These are phyloP conservation scores for Protodeltote pygarga DNA, from an alignment of 2,888 invertebrate species.

Conservation along the genomic window DNA sequence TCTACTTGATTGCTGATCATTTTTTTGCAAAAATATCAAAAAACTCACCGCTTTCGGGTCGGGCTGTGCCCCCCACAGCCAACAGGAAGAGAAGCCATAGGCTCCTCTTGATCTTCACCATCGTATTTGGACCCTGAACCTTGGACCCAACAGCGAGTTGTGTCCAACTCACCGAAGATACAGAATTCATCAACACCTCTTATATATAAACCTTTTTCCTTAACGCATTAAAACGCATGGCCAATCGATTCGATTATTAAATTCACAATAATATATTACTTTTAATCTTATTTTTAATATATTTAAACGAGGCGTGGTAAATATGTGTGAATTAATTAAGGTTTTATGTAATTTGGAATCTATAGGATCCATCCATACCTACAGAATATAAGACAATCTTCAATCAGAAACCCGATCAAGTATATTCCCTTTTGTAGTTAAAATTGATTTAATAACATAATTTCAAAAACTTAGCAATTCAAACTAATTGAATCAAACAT, in stretches of 20 bases:
- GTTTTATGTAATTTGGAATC: constrained; percentile 11
- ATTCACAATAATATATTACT: constrained; percentile 55
- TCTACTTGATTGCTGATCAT: too few species aligned
- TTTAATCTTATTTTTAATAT: constrained; percentile 60
- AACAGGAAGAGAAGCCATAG: constrained; percentile 52
- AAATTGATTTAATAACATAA: too few species aligned
- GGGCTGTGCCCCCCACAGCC: constrained; percentile 39
- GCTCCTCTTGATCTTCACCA: constrained; percentile 52
- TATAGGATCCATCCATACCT: too few species aligned
- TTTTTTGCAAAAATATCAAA: too few species aligned
- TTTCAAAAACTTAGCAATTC: too few species aligned
- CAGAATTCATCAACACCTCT: background rate
- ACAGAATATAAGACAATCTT: too few species aligned
- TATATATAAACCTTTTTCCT: constrained; percentile 64
- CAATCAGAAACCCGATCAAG: too few species aligned
- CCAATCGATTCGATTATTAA: constrained; percentile 76
- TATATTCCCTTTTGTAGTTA: too few species aligned
- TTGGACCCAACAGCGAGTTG: constrained; percentile 62
- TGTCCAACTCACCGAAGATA: constrained; percentile 69
- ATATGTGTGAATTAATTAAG: constrained; percentile 43
- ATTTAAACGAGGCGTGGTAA: constrained; percentile 61
- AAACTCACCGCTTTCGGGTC: constrained; percentile 51
- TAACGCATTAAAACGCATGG: constrained; percentile 66
- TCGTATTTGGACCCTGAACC: constrained; percentile 40
- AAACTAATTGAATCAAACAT: too few species aligned